Percentiles rank a stretch among this genome's conserved stretches.
phyloP scores from a whole-genome alignment of 2,888 invertebrate species.

The Standfussiana lucernea region DNA sequence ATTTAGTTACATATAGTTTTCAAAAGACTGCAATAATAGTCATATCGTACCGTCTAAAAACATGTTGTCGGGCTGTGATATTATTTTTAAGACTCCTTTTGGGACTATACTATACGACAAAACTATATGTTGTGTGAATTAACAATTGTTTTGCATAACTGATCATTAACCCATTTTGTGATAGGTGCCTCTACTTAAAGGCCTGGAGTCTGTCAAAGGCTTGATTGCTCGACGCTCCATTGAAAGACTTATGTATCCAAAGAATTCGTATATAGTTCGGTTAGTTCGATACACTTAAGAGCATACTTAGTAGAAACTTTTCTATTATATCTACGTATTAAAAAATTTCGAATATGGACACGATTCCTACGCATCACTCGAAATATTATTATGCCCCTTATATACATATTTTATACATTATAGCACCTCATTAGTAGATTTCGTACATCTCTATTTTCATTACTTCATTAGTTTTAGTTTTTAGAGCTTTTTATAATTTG shows the following conservation, averaged over 20 bases:
- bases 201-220: conserved; percentile 57
- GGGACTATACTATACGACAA: conserved; percentile 70
- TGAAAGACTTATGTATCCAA: conserved; percentile 61
- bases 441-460: conserved; percentile 33
- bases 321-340: conserved; percentile 30
- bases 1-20: conserved; percentile 74
- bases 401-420: conserved; percentile 51
- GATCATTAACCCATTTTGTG: conserved; percentile 67
- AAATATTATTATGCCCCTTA: conserved; percentile 28
- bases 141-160: conserved; percentile 70
- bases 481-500: conserved; percentile 73
- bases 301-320: conserved; percentile 36
- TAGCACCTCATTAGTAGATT: conserved; percentile 57
- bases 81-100: conserved; percentile 81
- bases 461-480: conserved; percentile 65
- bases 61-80: conserved; percentile 87
- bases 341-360: conserved; percentile 21
- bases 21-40: conserved; percentile 81
- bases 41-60: conserved; percentile 74
- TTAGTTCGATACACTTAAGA: conserved; percentile 29
- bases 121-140: conserved; percentile 68
- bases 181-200: conserved; percentile 53
- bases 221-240: conserved; percentile 57
- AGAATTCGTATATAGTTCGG: conserved; percentile 50
- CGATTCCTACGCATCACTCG: conserved; percentile 20